phyloP scores from a whole-genome alignment of 2,113 vertebrate species.

The Lontra canadensis region DNA sequence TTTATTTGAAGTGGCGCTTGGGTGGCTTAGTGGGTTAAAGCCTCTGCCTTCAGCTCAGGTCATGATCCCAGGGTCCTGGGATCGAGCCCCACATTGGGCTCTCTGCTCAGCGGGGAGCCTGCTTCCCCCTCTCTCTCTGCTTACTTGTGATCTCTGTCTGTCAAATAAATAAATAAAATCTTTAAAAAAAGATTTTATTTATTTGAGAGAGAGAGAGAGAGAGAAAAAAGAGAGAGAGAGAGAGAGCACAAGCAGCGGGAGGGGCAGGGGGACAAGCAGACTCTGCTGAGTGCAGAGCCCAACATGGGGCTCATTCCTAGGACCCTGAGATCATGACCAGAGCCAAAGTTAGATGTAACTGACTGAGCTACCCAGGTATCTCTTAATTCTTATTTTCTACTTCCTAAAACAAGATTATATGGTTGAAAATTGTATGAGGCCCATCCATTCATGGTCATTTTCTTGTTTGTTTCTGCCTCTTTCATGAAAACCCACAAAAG shows the following conservation, averaged over 20 bases:
- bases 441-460: not conserved
- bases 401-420: not conserved
- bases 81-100: too few species aligned
- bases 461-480: not conserved
- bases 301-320: not conserved
- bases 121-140: too few species aligned
- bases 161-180: too few species aligned
- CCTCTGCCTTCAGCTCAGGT: too few species aligned
- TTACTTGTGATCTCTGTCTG: too few species aligned
- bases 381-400: not conserved
- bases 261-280: not conserved
- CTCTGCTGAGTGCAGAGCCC: not conserved
- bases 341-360: not conserved
- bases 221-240: not conserved
- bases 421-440: not conserved
- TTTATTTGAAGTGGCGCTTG: too few species aligned
- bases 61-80: too few species aligned
- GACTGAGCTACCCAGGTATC: not conserved
- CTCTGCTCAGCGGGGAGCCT: too few species aligned
- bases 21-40: too few species aligned
- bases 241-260: not conserved
- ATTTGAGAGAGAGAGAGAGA: not conserved
- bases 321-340: not conserved
- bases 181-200: not conserved
- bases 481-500: not conserved